Evolutionary conservation across 2,113 vertebrate genomes (phyloP), one percentile per base, ranked within the genome.

Genomic region (Donacobius atricapilla): DNA sequence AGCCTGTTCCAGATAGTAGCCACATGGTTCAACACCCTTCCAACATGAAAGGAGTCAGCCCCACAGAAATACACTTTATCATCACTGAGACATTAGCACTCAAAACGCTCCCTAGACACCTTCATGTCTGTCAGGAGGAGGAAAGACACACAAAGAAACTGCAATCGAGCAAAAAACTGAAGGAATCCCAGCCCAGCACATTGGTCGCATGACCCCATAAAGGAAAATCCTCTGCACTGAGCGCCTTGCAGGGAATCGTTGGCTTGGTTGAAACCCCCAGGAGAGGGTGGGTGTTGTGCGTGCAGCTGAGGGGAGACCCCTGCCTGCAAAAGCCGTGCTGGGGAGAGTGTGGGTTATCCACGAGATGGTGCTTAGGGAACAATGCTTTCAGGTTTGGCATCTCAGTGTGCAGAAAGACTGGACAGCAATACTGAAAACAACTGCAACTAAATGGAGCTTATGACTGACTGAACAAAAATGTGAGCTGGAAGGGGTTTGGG

Each of bases 51-150:
- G 11, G 37, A 82, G 17, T 9, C 24, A 65, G 70, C 28, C 69
- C 58, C 11, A 25, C 42, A 60, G n/a, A 68, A 84, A 37, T 11
- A 70, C 10, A n/a, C 27, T 75, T 87, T 13, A 68, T 20, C n/a
- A 76, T 35, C 48, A 88, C 30, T 15, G 9, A 16, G 13, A 51
- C 18, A 53, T 45, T n/a, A 64, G 37, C 61, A 47, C 31, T 37
- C 21, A 3, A 27, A 81, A 66, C 0, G 0, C 19, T 65, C 40
- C 57, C 27, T 11, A 45, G 19, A 80, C 1, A 5, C 27, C 24
- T 56, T 64, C n/a, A 27, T 15, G 30, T 30, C 33, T 54, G 33
- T 22, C 20, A 58, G 42, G 60, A 53, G 30, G 18, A 84, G 13
- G 30, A 51, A 58, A 47, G 25, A 24, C 37, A 64, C 44, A 44